These are phyloP conservation scores for Zaprionus bogoriensis DNA, from an alignment of 2,888 invertebrate genomes.

Conservation along the genomic window DNA sequence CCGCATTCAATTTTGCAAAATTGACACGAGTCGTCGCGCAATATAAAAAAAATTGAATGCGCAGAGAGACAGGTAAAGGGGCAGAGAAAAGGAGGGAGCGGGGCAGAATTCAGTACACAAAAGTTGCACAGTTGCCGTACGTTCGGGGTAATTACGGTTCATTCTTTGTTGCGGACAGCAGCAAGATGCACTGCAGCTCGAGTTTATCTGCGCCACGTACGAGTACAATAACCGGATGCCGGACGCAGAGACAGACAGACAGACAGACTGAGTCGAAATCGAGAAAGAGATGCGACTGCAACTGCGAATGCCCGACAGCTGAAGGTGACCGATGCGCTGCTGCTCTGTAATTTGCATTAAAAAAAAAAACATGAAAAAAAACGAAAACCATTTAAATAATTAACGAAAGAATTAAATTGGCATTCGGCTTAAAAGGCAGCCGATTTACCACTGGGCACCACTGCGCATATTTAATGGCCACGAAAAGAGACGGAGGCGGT, in stretches of 20 bases:
- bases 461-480: constrained; percentile 42
- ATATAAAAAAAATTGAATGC: neutral
- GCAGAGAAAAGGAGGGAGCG: neutral
- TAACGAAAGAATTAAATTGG: constrained; percentile 31
- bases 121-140: neutral
- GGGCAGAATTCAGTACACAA: neutral
- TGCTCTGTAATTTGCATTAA: neutral
- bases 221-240: constrained; percentile 55
- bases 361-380: neutral
- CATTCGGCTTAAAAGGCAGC: constrained; percentile 32
- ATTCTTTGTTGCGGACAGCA: neutral
- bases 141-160: neutral
- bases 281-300: constrained; percentile 1
- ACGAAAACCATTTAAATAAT: constrained; percentile 45
- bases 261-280: neutral
- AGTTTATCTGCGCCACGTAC: constrained; percentile 50
- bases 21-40: constrained; percentile 20
- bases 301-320: neutral
- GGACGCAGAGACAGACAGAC: neutral
- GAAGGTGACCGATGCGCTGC: constrained; percentile 18
- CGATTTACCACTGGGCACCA: constrained; percentile 27
- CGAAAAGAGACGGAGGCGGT: no score
- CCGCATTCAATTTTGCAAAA: constrained; percentile 48
- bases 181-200: constrained; percentile 29
- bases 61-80: neutral